Evolutionary conservation across 2,113 vertebrate species (phyloP).

Genomic region (Zapus hudsonius): DNA sequence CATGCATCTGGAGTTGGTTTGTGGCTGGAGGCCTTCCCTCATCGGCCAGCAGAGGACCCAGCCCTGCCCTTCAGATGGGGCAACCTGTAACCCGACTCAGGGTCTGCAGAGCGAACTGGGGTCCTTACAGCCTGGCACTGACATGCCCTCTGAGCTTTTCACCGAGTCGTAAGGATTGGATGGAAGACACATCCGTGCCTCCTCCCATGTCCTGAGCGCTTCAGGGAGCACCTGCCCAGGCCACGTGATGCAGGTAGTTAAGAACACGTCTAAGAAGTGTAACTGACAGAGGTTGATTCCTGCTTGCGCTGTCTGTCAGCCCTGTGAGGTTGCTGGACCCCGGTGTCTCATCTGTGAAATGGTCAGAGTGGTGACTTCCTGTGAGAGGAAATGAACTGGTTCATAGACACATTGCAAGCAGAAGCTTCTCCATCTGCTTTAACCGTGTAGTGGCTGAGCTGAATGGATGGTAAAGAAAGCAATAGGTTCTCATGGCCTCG

Average conservation of each 20-base stretch:
- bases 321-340: neutral
- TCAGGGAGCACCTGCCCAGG: neutral
- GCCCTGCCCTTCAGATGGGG: constrained; percentile 24
- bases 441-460: neutral
- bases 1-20: too few species aligned
- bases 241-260: neutral
- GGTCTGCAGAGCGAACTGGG: neutral
- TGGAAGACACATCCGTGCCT: too few species aligned
- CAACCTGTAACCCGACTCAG: constrained; percentile 49
- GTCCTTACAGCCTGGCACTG: neutral
- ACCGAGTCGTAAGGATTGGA: too few species aligned
- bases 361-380: neutral
- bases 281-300: neutral
- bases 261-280: neutral
- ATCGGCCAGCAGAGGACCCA: constrained; percentile 8
- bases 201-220: neutral
- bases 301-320: neutral
- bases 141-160: too few species aligned
- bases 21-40: constrained; percentile 37
- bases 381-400: neutral
- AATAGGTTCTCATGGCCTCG: neutral
- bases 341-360: neutral
- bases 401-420: neutral
- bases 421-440: neutral
- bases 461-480: neutral